Evolutionary conservation across 23 tunicate genomes (phyloP), one percentile per base, ranked within the genome.

Genomic region (Styela plicata): DNA sequence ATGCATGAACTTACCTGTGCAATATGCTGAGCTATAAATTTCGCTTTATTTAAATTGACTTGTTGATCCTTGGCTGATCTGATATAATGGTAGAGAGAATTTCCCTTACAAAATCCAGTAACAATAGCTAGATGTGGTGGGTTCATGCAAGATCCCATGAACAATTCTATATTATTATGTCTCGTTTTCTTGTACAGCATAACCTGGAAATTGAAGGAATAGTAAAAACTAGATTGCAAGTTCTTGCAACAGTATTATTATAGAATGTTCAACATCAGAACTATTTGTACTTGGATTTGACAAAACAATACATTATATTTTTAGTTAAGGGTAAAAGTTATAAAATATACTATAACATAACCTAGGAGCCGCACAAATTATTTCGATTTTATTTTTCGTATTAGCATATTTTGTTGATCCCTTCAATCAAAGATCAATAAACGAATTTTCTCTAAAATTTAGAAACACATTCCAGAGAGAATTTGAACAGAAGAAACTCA

Each of bases 151-250:
- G 99, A 90, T 19, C 94, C 99, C 92, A 95, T 90, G 80, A 87
- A 95, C 68, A 95, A 70, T 67, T 95, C 99, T 3, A 95, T 71
- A 84, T 95, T 95, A 22, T 95, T 96, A 73, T 95, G 99, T 3
- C 99, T 91, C 0, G 95, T 90, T 69, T 95, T 95, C 85, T 90
- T 95, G 77, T 89, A 95, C n/a, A 88, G 73, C 83, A 70, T 88
- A 16, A 91, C 69, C 97, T 91, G 63, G 33, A 74, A 30, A 69
- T 79, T 0, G 25, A 73, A 31, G 22, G 16, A 31, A 32, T 33
- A 0, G 52, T n/a, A n/a, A 61, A 61, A 61, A 61, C 19, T 18
- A 21, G 64, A 61, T 61, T 18, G 19, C 21, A 61, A 21, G 21
- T 61, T 18, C 19, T 18, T 18, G 21, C 64, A 61, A 61, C 64